Percentiles rank a stretch among this genome's conserved stretches.
Evolutionary conservation across 2,797 vertebrate species (phyloP).

Genomic region (Hippocampus kuda): DNA sequence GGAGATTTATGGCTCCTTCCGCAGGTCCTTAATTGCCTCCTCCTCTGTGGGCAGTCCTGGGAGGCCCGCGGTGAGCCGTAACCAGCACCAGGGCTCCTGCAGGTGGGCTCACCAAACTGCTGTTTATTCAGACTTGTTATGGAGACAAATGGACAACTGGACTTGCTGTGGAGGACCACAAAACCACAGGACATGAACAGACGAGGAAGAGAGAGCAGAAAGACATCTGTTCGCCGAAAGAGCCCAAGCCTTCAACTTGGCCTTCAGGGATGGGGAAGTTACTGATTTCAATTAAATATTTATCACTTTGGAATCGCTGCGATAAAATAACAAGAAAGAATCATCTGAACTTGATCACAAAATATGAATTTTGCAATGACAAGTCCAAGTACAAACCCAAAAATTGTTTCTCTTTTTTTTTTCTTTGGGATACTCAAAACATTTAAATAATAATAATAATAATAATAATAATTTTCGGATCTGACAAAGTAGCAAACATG

Average conservation of each 20-base stretch:
- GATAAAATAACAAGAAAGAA: constrained; percentile 30
- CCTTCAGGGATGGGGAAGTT: constrained; percentile 45
- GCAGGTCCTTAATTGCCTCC: constrained; percentile 65
- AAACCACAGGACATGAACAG: constrained; percentile 54
- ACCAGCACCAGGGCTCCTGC: constrained; percentile 62
- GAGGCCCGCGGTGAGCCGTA: constrained; percentile 52
- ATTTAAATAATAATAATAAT: too few species aligned
- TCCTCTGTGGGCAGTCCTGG: constrained; percentile 64
- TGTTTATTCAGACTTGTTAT: constrained; percentile 66
- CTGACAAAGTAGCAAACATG: neutral
- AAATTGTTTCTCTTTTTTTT: neutral
- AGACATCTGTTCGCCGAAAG: constrained; percentile 47
- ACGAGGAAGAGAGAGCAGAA: constrained; percentile 27
- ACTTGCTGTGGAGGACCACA: constrained; percentile 32
- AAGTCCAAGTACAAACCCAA: constrained; percentile 10
- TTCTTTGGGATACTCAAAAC: neutral
- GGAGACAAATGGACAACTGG: constrained; percentile 65
- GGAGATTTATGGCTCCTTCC: constrained; percentile 74
- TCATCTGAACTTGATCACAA: constrained; percentile 32
- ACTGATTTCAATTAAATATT: constrained; percentile 36
- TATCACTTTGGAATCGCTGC: constrained; percentile 21
- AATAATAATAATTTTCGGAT: neutral
- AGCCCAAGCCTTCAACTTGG: constrained; percentile 61
- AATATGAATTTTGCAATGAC: constrained; percentile 19
- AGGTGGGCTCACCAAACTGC: constrained; percentile 63